These are phyloP conservation scores for Cactoblastis cactorum DNA, from an alignment of 2,888 invertebrate genomes.

Conservation along the genomic window DNA sequence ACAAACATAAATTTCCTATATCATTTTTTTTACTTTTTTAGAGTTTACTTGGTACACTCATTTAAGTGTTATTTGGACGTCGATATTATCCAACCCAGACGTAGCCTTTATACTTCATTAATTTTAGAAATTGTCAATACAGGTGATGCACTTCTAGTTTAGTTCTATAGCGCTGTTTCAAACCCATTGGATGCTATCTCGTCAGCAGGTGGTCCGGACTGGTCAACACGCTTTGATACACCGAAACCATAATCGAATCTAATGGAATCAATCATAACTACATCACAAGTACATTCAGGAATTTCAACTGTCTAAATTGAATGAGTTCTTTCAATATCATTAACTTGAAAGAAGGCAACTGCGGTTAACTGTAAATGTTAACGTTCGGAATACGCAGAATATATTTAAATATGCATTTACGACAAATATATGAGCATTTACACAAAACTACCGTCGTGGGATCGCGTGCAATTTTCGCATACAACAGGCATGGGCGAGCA, in stretches of 20 bases:
- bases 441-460: slow-evolving; percentile 57
- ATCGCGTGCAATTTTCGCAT: slow-evolving; percentile 73
- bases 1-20: no score
- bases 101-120: no score
- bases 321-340: slow-evolving; percentile 28
- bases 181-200: slow-evolving; percentile 43
- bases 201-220: slow-evolving; percentile 65
- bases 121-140: no score
- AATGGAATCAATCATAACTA: slow-evolving; percentile 74
- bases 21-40: no score
- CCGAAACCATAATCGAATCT: slow-evolving; percentile 64
- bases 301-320: slow-evolving; percentile 32
- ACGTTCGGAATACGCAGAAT: slow-evolving; percentile 35
- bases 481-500: slow-evolving; percentile 66
- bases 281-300: slow-evolving; percentile 37
- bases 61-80: no score
- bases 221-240: slow-evolving; percentile 71
- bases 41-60: no score
- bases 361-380: slow-evolving; percentile 44
- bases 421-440: slow-evolving; percentile 77
- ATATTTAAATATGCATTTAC: slow-evolving; percentile 60
- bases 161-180: slow-evolving; percentile 33
- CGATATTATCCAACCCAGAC: no score
- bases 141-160: slow-evolving; percentile 33
- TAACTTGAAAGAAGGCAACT: slow-evolving; percentile 28